phyloP scores from a whole-genome alignment of 2,113 vertebrate species.

The Thalassoma bifasciatum region DNA sequence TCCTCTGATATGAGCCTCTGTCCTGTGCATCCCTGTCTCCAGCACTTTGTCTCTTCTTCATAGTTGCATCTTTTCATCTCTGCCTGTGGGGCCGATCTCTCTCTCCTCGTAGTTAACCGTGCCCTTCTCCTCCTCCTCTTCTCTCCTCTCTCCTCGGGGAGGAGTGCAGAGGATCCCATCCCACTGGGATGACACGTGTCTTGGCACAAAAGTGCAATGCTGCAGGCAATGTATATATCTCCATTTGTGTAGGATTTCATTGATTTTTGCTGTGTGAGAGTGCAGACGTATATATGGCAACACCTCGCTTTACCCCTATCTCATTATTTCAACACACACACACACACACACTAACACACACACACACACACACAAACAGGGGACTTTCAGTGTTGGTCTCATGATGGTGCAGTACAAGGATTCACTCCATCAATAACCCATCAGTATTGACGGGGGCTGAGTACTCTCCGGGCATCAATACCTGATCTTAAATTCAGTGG shows the following conservation, averaged over 20 bases:
- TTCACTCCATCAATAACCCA: slow-evolving; percentile 80
- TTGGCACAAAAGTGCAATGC: slow-evolving; percentile 73
- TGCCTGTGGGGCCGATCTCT: slow-evolving; percentile 55
- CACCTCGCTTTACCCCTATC: slow-evolving; percentile 46
- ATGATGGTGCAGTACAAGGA: slow-evolving; percentile 57
- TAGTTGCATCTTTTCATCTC: slow-evolving; percentile 54
- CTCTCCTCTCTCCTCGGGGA: slow-evolving; percentile 48
- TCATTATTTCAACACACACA: slow-evolving; percentile 66
- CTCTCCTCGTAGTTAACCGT: slow-evolving; percentile 49
- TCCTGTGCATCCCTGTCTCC: slow-evolving; percentile 38
- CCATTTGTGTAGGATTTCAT: slow-evolving; percentile 76
- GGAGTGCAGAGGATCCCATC: slow-evolving; percentile 52
- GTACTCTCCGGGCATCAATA: slow-evolving; percentile 66
- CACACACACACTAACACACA: slow-evolving; percentile 9
- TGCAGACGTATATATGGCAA: slow-evolving; percentile 57
- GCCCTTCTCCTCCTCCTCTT: slow-evolving; percentile 43
- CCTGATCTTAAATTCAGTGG: slow-evolving; percentile 73
- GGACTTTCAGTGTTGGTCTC: slow-evolving; percentile 45
- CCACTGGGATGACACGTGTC: slow-evolving; percentile 69
- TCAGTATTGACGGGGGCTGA: slow-evolving; percentile 73
- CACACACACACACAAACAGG: slow-evolving; percentile 14
- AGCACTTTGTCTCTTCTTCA: slow-evolving; percentile 47
- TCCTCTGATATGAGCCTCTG: slow-evolving; percentile 42
- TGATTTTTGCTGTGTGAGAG: slow-evolving; percentile 69
- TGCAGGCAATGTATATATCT: slow-evolving; percentile 78